Conservation (phyloP, 2,113 vertebrate species). For the Chloebia gouldiae region DNA sequence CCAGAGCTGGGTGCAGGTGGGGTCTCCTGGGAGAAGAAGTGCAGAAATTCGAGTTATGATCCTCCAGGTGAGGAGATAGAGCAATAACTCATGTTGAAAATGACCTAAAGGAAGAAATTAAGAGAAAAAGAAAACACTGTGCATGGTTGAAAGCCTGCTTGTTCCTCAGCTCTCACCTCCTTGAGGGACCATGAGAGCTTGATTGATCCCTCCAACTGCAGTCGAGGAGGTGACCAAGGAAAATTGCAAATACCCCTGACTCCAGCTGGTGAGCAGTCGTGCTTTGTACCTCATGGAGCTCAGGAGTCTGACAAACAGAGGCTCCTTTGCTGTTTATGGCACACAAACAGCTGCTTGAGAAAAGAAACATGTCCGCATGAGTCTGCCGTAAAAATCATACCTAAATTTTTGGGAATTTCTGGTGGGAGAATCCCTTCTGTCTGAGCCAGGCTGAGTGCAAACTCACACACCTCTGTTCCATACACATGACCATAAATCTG, state of each 20-base stretch:
- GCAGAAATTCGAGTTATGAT: not conserved
- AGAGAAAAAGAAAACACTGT: not conserved
- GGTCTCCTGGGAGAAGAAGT: not conserved
- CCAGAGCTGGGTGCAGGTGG: not conserved
- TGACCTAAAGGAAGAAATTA: not conserved
- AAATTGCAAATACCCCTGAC: not conserved
- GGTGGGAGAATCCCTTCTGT: not conserved
- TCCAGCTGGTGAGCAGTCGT: not conserved
- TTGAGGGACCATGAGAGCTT: not conserved
- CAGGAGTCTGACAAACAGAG: not conserved
- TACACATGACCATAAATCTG: not conserved
- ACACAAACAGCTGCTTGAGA: not conserved
- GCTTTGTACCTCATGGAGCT: slow-evolving; percentile 3
- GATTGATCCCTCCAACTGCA: not conserved
- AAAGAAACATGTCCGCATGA: not conserved
- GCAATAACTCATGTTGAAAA: accelerated
- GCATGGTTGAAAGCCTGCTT: not conserved
- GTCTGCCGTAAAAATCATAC: not conserved
- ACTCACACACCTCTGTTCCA: not conserved
- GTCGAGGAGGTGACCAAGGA: not conserved
- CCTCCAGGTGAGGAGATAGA: not conserved
- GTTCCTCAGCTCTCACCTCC: not conserved
- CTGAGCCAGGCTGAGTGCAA: not conserved
- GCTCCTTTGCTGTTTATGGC: not conserved
- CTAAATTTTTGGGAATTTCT: not conserved